Percentiles rank a stretch among this genome's conserved stretches.
These are phyloP conservation scores for Zophobas morio DNA, from an alignment of 1,140 invertebrate species.

Conservation along the genomic window DNA sequence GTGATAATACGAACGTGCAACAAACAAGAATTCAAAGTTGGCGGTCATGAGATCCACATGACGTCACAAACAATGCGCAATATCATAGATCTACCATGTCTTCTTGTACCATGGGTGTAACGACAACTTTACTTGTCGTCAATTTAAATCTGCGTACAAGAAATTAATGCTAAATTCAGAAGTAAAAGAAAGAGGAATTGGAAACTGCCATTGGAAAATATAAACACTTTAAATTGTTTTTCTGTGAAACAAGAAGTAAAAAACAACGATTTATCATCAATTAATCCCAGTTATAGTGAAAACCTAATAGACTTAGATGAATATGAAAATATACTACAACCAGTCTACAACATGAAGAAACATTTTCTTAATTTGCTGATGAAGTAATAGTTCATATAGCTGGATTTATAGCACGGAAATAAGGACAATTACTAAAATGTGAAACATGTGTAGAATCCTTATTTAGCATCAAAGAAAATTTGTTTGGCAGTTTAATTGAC, in stretches of 20 bases:
- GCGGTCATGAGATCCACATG: too few relatives aligned
- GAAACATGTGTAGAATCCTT: slow-evolving; percentile 43
- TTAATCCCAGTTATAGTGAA: slow-evolving; percentile 21
- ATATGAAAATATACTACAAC: slow-evolving; percentile 8
- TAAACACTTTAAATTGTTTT: too few relatives aligned
- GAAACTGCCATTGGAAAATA: too few relatives aligned
- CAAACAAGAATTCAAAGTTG: too few relatives aligned
- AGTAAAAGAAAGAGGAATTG: neutral
- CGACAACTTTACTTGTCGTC: slow-evolving; percentile 50
- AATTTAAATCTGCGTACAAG: slow-evolving; percentile 52
- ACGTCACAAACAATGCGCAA: too few relatives aligned
- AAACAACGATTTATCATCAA: slow-evolving; percentile 46
- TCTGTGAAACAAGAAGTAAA: neutral
- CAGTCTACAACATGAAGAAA: slow-evolving; percentile 6
- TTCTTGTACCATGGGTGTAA: too few relatives aligned
- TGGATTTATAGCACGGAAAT: slow-evolving; percentile 49
- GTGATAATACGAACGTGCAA: too few relatives aligned
- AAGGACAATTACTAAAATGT: slow-evolving; percentile 45
- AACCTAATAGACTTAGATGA: neutral
- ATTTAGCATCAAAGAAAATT: slow-evolving; percentile 44
- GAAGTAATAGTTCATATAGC: slow-evolving; percentile 44
- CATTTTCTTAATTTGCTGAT: slow-evolving; percentile 22
- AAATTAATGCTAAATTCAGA: slow-evolving; percentile 48
- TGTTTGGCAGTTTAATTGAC: slow-evolving; percentile 42
- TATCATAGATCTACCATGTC: too few relatives aligned